Evolutionary conservation across 2,888 invertebrate genomes (phyloP).

Genomic region (Erannis defoliaria): DNA sequence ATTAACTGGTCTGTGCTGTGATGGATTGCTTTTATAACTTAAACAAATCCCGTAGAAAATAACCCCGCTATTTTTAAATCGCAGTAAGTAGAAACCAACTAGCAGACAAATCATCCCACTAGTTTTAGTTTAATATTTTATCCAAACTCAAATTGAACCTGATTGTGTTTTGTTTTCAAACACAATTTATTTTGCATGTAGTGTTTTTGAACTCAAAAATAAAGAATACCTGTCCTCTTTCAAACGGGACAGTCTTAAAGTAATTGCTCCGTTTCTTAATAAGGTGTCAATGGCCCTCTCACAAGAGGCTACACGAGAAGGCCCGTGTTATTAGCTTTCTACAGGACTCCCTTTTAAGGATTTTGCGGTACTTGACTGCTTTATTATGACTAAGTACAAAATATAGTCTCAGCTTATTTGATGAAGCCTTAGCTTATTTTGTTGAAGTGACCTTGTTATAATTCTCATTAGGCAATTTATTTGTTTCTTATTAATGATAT

Average conservation of each 20-base stretch:
- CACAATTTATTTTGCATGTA: background rate
- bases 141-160: background rate
- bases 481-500: background rate
- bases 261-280: conserved; percentile 24
- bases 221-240: conserved; percentile 4
- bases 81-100: background rate
- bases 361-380: background rate
- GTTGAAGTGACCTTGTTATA: background rate
- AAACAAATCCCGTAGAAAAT: background rate
- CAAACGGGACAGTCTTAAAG: conserved; percentile 10
- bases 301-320: conserved; percentile 14
- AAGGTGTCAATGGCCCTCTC: conserved; percentile 27
- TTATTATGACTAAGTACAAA: background rate
- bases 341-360: conserved; percentile 2
- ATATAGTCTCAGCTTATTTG: no score
- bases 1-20: conserved; percentile 4
- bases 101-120: background rate
- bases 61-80: background rate
- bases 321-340: conserved; percentile 15
- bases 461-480: background rate
- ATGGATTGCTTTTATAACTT: conserved; percentile 12
- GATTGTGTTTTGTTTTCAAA: background rate
- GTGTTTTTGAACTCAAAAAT: background rate
- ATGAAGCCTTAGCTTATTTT: background rate
- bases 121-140: background rate